Evolutionary conservation across 2,888 invertebrate genomes (phyloP).

Genomic region (Hymenopus coronatus): DNA sequence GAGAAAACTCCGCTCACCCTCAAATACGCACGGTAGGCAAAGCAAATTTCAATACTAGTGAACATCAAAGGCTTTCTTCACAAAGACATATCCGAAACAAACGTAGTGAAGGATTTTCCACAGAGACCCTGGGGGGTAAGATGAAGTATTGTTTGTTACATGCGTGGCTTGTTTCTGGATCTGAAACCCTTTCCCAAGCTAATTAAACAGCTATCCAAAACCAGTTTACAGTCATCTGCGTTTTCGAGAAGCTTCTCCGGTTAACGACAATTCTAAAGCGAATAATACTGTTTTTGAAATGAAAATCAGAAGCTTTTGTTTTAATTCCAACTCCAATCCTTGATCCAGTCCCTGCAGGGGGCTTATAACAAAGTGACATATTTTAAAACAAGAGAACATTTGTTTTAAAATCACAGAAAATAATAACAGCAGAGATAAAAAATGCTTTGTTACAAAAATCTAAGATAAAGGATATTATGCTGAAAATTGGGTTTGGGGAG

Average conservation of each 20-base stretch:
- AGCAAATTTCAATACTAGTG: background rate
- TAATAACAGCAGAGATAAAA: too few relatives aligned
- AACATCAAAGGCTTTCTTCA: background rate
- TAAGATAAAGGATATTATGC: too few relatives aligned
- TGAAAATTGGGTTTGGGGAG: too few relatives aligned
- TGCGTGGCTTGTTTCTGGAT: background rate
- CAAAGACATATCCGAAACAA: background rate
- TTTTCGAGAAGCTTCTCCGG: background rate
- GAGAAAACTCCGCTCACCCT: too few relatives aligned
- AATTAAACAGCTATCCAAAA: background rate
- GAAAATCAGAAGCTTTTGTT: too few relatives aligned
- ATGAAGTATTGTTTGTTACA: background rate
- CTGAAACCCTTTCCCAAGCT: background rate
- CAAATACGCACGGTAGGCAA: background rate
- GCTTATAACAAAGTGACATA: too few relatives aligned
- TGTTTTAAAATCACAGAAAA: too few relatives aligned
- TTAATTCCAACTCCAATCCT: too few relatives aligned
- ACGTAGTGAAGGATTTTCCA: background rate
- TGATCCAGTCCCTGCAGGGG: too few relatives aligned
- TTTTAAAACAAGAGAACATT: too few relatives aligned
- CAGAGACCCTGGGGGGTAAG: background rate
- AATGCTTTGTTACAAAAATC: too few relatives aligned
- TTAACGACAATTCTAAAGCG: background rate
- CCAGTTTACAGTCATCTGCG: background rate
- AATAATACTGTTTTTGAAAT: too few relatives aligned